These are phyloP conservation scores for Solenopsis invicta DNA, from an alignment of 1,140 invertebrate genomes.

Conservation along the genomic window DNA sequence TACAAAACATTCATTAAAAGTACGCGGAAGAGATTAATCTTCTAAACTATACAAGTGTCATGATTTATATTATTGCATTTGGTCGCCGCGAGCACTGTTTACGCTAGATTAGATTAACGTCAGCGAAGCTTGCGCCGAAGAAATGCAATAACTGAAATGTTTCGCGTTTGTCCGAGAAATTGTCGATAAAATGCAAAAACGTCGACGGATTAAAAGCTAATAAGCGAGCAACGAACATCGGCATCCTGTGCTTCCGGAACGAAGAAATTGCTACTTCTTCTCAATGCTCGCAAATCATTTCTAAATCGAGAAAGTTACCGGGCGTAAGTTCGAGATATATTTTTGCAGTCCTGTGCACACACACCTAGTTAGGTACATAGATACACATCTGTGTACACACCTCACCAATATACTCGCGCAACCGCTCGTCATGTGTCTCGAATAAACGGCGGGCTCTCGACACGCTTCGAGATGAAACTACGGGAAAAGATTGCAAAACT, in stretches of 20 bases:
- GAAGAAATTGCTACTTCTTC: conserved; percentile 37
- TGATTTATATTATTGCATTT: background rate
- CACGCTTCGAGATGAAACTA: conserved; percentile 75
- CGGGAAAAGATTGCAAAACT: conserved; percentile 84
- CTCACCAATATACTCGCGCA: conserved; percentile 36
- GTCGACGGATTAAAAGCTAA: conserved; percentile 38
- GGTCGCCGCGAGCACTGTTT: background rate
- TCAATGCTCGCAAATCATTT: conserved; percentile 80
- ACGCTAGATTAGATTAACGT: conserved; percentile 48
- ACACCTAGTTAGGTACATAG: conserved; percentile 5
- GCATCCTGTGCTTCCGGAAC: background rate
- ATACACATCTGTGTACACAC: conserved; percentile 33
- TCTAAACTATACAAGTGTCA: background rate
- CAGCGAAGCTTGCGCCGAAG: conserved; percentile 55
- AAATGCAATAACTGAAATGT: conserved; percentile 20
- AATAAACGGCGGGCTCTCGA: conserved; percentile 81
- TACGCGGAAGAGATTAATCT: background rate
- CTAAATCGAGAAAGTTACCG: conserved; percentile 83
- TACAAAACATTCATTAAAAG: background rate
- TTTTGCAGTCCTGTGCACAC: conserved; percentile 47
- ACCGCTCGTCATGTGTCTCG: conserved; percentile 81
- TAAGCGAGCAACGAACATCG: conserved; percentile 24
- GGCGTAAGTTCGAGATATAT: conserved; percentile 72
- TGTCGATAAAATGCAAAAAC: conserved; percentile 60
- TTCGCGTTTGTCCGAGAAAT: conserved; percentile 21